These are phyloP conservation scores for Oryctes rhinoceros DNA, from an alignment of 1,140 invertebrate genomes.

Conservation along the genomic window DNA sequence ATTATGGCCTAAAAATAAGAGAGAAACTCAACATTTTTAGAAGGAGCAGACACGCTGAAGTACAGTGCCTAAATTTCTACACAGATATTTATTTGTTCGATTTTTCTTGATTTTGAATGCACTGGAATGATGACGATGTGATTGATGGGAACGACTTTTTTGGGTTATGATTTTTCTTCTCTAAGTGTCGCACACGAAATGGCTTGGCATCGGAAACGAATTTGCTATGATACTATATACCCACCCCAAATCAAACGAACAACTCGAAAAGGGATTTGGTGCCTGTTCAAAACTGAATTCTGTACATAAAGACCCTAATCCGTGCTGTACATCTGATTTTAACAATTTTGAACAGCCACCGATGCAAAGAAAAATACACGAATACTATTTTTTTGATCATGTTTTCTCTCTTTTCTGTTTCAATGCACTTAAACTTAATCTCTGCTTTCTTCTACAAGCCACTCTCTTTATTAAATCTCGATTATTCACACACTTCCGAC, in stretches of 20 bases:
- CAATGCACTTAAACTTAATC: conserved; percentile 15
- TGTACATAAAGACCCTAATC: neutral
- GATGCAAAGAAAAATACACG: neutral
- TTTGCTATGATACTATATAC: too few relatives aligned
- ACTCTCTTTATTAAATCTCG: neutral
- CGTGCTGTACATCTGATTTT: neutral
- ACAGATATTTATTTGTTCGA: neutral
- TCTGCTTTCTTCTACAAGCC: conserved; percentile 5
- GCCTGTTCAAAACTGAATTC: neutral
- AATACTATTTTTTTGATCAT: neutral
- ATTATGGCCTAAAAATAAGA: neutral
- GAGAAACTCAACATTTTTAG: neutral
- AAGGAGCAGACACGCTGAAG: neutral
- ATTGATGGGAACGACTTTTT: neutral
- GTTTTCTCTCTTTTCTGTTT: neutral
- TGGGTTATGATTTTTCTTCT: neutral
- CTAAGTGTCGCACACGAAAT: neutral
- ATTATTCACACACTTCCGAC: neutral
- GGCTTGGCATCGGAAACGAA: neutral
- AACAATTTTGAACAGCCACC: neutral
- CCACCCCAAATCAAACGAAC: neutral
- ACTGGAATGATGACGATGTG: neutral
- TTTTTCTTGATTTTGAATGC: neutral
- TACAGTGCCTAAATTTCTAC: neutral
- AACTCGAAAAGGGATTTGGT: neutral